These are phyloP conservation scores for Danionella dracula DNA, from an alignment of 2,797 vertebrate genomes.

Conservation along the genomic window DNA sequence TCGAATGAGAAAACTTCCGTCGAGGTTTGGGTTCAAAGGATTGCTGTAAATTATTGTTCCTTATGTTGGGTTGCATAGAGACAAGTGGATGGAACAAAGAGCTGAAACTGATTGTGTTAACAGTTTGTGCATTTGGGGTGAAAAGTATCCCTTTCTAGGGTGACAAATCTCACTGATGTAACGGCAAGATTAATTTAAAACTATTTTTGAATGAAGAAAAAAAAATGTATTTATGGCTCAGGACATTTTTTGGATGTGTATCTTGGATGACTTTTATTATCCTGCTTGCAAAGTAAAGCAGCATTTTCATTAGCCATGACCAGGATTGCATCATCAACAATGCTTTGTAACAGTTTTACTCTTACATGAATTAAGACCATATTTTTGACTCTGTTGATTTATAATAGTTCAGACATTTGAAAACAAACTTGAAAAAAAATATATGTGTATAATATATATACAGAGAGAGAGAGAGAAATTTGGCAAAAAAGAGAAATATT, in stretches of 20 bases:
- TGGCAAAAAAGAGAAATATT: too few relatives aligned
- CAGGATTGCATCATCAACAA: not conserved
- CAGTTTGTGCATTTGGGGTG: too few relatives aligned
- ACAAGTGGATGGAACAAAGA: too few relatives aligned
- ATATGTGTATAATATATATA: too few relatives aligned
- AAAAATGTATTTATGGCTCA: too few relatives aligned
- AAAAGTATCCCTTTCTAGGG: too few relatives aligned
- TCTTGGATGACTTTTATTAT: slow-evolving; percentile 26
- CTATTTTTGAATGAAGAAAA: too few relatives aligned
- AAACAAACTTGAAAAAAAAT: too few relatives aligned
- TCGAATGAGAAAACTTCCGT: slow-evolving; percentile 52
- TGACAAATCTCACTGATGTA: too few relatives aligned
- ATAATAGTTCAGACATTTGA: not conserved
- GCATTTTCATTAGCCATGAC: not conserved
- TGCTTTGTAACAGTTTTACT: not conserved
- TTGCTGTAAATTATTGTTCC: slow-evolving; percentile 50
- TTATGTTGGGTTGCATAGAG: slow-evolving; percentile 34
- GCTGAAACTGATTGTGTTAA: too few relatives aligned
- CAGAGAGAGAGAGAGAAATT: too few relatives aligned
- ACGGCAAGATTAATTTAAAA: too few relatives aligned
- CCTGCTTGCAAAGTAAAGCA: slow-evolving; percentile 20
- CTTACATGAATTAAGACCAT: not conserved
- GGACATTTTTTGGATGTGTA: not conserved
- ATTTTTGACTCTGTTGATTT: not conserved
- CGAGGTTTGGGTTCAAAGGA: slow-evolving; percentile 57